Evolutionary conservation across 2,113 vertebrate species (phyloP).

Genomic region (Podilymbus podiceps): DNA sequence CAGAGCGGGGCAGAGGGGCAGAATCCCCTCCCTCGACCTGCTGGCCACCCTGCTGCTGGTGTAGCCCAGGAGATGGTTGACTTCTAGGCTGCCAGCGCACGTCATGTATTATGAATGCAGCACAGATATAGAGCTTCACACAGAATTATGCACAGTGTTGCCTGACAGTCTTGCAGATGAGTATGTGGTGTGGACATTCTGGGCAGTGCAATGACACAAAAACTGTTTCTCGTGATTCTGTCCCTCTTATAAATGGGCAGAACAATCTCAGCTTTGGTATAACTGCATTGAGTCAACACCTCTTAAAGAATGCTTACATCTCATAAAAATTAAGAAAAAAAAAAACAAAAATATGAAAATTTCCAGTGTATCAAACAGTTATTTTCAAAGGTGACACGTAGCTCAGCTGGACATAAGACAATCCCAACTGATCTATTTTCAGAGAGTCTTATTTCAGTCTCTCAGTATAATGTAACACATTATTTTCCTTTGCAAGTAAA

Average conservation of each 20-base stretch:
- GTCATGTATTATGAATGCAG: neutral
- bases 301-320: neutral
- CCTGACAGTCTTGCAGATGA: neutral
- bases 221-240: neutral
- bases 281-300: neutral
- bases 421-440: neutral
- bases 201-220: neutral
- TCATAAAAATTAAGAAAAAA: neutral
- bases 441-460: neutral
- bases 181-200: neutral
- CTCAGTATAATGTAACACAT: accelerated
- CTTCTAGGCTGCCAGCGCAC: too few species aligned
- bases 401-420: neutral
- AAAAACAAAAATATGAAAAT: too few species aligned
- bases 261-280: neutral
- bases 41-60: too few species aligned
- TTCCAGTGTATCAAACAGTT: neutral
- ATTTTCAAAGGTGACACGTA: neutral
- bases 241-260: neutral
- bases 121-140: neutral
- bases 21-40: too few species aligned
- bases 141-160: neutral
- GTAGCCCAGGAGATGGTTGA: too few species aligned
- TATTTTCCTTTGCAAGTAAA: neutral
- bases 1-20: too few species aligned